These are phyloP conservation scores for Elymnias hypermnestra DNA, from an alignment of 1,140 invertebrate genomes.

Conservation along the genomic window DNA sequence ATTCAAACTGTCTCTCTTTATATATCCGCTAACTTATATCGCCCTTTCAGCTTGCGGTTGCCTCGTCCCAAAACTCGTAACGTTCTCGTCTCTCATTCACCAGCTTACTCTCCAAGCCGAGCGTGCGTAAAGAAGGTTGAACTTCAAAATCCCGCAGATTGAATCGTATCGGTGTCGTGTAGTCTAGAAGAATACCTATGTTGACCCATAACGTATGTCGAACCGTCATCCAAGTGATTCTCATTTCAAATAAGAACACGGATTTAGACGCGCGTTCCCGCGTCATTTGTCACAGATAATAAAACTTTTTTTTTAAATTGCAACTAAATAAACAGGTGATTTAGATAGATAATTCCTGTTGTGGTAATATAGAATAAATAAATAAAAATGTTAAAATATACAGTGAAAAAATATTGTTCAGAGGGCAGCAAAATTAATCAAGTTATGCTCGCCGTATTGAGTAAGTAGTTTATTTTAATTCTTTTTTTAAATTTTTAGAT, in stretches of 20 bases:
- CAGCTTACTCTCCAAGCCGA: too few relatives aligned
- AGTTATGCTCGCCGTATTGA: conserved; percentile 45
- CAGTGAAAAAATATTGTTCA: conserved; percentile 63
- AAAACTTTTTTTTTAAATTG: conserved; percentile 9
- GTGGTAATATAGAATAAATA: conserved; percentile 5
- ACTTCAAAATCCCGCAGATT: too few relatives aligned
- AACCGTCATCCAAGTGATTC: conserved; percentile 9
- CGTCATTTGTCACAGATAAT: conserved; percentile 12
- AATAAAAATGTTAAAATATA: conserved; percentile 64
- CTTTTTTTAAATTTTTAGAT: not conserved
- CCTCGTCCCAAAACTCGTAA: too few relatives aligned
- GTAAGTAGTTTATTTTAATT: conserved; percentile 34
- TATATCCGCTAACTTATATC: too few relatives aligned
- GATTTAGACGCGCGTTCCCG: conserved; percentile 29
- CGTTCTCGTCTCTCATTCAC: too few relatives aligned
- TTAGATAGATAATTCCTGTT: not conserved
- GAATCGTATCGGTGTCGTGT: not conserved
- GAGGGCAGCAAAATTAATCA: conserved; percentile 61
- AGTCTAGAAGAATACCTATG: not conserved
- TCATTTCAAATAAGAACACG: conserved; percentile 34
- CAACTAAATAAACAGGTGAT: not conserved
- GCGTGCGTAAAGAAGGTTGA: too few relatives aligned
- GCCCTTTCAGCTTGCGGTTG: too few relatives aligned
- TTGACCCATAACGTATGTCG: not conserved
- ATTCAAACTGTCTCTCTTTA: too few relatives aligned